These are phyloP conservation scores for Tragelaphus imberbis DNA, from an alignment of 2,113 vertebrate species.

Conservation along the genomic window DNA sequence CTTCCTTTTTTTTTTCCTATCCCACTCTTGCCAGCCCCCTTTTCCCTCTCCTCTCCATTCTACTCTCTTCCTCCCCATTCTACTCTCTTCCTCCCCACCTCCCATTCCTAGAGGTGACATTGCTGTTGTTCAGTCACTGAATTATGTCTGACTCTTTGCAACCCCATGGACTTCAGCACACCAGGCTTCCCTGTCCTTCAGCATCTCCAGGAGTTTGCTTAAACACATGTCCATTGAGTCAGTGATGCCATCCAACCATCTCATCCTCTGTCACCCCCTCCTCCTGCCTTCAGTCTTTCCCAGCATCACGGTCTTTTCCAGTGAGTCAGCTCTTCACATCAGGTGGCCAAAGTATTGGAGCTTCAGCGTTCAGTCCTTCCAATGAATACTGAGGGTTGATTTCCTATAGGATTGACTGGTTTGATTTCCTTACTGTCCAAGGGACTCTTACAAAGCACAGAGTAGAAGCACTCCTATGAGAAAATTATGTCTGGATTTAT, in stretches of 20 bases:
- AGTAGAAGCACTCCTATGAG: background rate
- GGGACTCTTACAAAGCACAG: background rate
- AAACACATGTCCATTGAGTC: background rate
- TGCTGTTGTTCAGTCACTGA: background rate
- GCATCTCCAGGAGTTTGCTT: background rate
- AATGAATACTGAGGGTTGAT: background rate
- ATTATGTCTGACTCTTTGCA: background rate
- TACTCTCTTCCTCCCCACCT: accelerated
- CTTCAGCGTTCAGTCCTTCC: background rate
- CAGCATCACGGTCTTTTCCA: background rate
- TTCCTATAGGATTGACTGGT: background rate
- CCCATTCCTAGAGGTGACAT: background rate
- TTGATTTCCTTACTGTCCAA: background rate
- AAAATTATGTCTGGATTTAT: background rate
- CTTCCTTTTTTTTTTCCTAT: background rate
- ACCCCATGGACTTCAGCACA: background rate
- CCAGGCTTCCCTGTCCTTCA: background rate
- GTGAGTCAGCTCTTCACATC: background rate
- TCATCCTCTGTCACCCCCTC: background rate
- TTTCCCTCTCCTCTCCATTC: background rate
- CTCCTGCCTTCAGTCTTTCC: background rate
- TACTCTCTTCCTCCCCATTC: background rate
- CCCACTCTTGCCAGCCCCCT: background rate
- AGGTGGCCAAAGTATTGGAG: background rate
- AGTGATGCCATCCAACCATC: background rate